phyloP scores from a whole-genome alignment of 2,888 invertebrate species.

The Dysmachus trigonus region DNA sequence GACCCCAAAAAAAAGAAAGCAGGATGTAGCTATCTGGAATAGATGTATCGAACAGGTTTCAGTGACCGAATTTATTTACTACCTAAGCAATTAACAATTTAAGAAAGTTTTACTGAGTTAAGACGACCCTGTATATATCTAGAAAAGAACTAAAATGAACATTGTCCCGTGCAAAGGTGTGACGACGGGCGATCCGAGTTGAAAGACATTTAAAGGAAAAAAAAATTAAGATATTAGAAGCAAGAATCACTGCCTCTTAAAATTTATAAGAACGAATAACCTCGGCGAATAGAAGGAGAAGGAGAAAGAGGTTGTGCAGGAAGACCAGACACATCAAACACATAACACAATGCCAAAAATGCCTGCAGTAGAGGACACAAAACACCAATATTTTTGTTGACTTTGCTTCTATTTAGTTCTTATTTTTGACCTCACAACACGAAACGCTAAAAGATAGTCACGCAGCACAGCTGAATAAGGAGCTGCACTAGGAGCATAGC shows the following conservation, averaged over 20 bases:
- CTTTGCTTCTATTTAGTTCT: background rate
- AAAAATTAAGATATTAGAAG: background rate
- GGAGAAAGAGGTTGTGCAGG: no score
- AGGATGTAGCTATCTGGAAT: background rate
- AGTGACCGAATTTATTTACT: slow-evolving; percentile 35
- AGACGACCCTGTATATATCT: slow-evolving; percentile 23
- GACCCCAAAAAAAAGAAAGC: background rate
- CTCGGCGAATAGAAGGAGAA: background rate
- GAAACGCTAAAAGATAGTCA: background rate
- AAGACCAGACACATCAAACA: background rate
- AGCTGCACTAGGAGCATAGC: background rate
- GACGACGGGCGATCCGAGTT: background rate
- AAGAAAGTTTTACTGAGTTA: background rate
- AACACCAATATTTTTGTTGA: background rate
- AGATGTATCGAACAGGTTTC: slow-evolving; percentile 14
- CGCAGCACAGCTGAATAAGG: background rate
- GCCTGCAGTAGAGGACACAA: background rate
- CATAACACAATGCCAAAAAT: background rate
- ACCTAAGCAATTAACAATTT: slow-evolving; percentile 19
- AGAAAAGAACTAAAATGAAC: background rate
- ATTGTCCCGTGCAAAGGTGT: background rate
- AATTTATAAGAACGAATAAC: background rate
- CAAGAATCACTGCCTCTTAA: slow-evolving; percentile 29
- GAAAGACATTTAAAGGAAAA: slow-evolving; percentile 6
- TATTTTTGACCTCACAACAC: background rate